Percentiles rank a stretch among this genome's conserved stretches.
Evolutionary conservation across 2,888 invertebrate genomes (phyloP).

Genomic region (Vanessa cardui): DNA sequence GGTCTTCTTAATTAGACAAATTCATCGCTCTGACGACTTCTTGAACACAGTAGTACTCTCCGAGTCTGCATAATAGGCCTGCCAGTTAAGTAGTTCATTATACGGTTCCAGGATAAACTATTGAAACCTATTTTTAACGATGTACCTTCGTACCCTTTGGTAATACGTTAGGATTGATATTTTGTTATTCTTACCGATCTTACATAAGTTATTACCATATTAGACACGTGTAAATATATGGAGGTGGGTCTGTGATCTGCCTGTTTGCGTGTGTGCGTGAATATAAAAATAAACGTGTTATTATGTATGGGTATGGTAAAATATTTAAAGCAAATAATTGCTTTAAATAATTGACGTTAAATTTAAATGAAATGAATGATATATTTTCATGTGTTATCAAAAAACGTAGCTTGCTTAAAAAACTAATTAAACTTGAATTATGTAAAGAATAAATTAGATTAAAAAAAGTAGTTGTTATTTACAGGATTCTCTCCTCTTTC

Average conservation of each 20-base stretch:
- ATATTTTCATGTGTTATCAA: too few species aligned
- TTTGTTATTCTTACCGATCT: neutral
- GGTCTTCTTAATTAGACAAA: slow-evolving; percentile 70
- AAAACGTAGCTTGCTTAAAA: neutral
- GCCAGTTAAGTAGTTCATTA: slow-evolving; percentile 35
- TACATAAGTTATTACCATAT: too few species aligned
- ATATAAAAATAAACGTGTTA: too few species aligned
- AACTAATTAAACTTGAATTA: neutral
- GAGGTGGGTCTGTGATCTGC: too few species aligned
- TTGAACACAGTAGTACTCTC: slow-evolving; percentile 55
- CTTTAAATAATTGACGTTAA: too few species aligned
- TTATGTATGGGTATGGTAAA: too few species aligned
- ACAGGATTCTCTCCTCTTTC: neutral
- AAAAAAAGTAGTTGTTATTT: neutral
- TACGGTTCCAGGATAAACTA: slow-evolving; percentile 20
- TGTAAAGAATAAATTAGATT: neutral
- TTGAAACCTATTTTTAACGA: slow-evolving; percentile 16
- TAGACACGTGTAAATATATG: too few species aligned
- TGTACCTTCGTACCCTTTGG: neutral
- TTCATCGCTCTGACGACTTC: slow-evolving; percentile 57
- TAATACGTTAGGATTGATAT: neutral
- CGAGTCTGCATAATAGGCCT: slow-evolving; percentile 31
- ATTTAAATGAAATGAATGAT: too few species aligned
- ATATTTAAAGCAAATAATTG: too few species aligned
- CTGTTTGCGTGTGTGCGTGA: too few species aligned